phyloP scores from a whole-genome alignment of 2,888 invertebrate genomes.

The Xylota segnis region DNA sequence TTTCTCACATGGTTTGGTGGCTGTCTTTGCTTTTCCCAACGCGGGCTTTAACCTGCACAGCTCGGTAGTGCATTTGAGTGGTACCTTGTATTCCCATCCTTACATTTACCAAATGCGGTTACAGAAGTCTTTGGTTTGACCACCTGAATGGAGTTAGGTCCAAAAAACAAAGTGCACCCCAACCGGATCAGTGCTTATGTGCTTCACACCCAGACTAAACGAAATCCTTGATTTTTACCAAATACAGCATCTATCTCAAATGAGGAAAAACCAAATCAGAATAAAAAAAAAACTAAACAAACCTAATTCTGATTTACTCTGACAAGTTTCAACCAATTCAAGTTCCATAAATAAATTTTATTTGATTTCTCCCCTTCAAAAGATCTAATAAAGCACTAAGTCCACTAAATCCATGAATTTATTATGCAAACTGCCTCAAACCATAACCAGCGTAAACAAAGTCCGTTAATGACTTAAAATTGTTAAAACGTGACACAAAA shows the following conservation, averaged over 20 bases:
- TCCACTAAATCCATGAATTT: conserved; percentile 39
- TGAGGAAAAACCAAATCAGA: neutral
- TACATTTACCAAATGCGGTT: no score
- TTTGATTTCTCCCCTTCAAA: conserved; percentile 28
- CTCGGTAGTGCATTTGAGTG: no score
- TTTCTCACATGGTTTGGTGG: no score
- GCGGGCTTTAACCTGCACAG: no score
- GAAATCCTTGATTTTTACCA: neutral
- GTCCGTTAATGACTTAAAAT: conserved; percentile 59
- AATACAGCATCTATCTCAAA: neutral
- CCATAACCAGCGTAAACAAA: conserved; percentile 47
- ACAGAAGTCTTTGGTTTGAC: no score
- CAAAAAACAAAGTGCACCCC: no score
- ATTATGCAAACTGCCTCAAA: conserved; percentile 40
- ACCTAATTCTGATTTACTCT: conserved; percentile 46
- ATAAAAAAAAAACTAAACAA: neutral
- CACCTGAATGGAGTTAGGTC: no score
- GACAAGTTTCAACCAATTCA: conserved; percentile 23
- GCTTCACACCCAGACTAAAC: no score
- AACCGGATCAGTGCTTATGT: no score
- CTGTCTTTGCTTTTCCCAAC: no score
- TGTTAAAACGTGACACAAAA: conserved; percentile 62
- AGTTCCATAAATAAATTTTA: conserved; percentile 36
- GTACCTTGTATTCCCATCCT: no score
- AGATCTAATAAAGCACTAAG: conserved; percentile 46